Evolutionary conservation across 1,140 invertebrate genomes (phyloP).

Genomic region (Drosophila nigrodunni): DNA sequence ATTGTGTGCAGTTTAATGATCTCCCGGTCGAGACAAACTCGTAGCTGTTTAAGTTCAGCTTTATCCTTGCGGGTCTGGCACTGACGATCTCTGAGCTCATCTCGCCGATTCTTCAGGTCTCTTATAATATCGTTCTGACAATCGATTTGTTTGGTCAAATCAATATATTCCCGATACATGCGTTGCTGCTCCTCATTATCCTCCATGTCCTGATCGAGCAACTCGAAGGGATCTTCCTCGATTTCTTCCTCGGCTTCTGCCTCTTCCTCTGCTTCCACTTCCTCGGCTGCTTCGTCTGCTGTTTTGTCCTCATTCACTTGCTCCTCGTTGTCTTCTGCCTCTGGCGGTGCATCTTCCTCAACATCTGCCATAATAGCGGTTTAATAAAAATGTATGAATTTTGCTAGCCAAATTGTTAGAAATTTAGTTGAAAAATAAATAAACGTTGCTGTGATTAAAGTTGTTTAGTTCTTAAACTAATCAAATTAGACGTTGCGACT

Average conservation of each 20-base stretch:
- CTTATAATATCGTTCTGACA: slow-evolving; percentile 48
- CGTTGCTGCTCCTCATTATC: slow-evolving; percentile 53
- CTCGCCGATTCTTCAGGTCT: slow-evolving; percentile 25
- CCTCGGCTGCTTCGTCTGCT: not conserved
- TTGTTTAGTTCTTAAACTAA: not conserved
- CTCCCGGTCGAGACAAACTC: slow-evolving; percentile 48
- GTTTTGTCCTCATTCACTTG: not conserved
- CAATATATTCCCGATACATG: slow-evolving; percentile 58
- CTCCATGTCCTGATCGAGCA: slow-evolving; percentile 27
- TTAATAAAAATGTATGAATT: not conserved
- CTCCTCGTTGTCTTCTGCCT: not conserved
- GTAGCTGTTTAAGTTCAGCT: slow-evolving; percentile 22
- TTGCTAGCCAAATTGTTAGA: not conserved
- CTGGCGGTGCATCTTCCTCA: not conserved
- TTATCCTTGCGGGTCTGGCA: slow-evolving; percentile 44
- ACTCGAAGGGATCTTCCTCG: slow-evolving; percentile 49
- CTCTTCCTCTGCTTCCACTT: not conserved
- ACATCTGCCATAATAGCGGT: slow-evolving; percentile 16
- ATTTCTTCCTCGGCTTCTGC: slow-evolving; percentile 12
- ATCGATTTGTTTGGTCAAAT: slow-evolving; percentile 56
- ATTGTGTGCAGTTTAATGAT: slow-evolving; percentile 36
- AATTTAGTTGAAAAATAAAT: not conserved
- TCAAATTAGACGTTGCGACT: not conserved
- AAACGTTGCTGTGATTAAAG: not conserved
- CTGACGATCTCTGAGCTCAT: slow-evolving; percentile 2